These are phyloP conservation scores for Pterophyllum scalare DNA, from an alignment of 2,113 vertebrate genomes.

Conservation along the genomic window DNA sequence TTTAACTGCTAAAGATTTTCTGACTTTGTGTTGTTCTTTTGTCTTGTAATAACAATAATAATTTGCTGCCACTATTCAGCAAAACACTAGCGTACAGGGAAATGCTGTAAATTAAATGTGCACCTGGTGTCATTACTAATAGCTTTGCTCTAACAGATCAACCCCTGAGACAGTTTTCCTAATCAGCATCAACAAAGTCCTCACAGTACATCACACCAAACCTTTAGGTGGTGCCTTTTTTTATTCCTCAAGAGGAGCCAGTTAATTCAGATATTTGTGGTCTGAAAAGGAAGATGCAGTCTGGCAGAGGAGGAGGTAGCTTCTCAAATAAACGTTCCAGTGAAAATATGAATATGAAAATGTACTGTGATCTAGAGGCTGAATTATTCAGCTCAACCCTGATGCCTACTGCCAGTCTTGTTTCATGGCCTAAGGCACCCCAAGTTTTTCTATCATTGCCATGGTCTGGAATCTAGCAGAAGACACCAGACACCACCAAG, in stretches of 20 bases:
- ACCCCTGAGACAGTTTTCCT: constrained; percentile 51
- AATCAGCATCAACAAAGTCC: constrained; percentile 60
- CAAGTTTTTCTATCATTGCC: constrained; percentile 44
- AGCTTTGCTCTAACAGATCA: constrained; percentile 27
- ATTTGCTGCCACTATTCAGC: neutral
- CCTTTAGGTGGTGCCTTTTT: constrained; percentile 68
- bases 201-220: constrained; percentile 45
- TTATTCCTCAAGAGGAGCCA: constrained; percentile 73
- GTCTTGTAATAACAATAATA: neutral
- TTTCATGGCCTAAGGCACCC: constrained; percentile 58
- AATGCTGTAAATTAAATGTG: constrained; percentile 30
- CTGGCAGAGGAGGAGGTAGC: constrained; percentile 37
- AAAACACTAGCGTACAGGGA: constrained; percentile 2
- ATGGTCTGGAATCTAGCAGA: constrained; percentile 35
- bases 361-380: constrained; percentile 63
- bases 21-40: neutral
- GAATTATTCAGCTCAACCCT: constrained; percentile 74
- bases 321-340: constrained; percentile 58
- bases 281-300: constrained; percentile 59
- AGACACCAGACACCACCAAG: constrained; percentile 15
- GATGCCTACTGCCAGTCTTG: constrained; percentile 68
- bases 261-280: constrained; percentile 68
- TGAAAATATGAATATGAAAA: constrained; percentile 75
- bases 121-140: constrained; percentile 18
- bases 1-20: constrained; percentile 7